phyloP scores from a whole-genome alignment of 2,113 vertebrate genomes.

The Strix aluco region DNA sequence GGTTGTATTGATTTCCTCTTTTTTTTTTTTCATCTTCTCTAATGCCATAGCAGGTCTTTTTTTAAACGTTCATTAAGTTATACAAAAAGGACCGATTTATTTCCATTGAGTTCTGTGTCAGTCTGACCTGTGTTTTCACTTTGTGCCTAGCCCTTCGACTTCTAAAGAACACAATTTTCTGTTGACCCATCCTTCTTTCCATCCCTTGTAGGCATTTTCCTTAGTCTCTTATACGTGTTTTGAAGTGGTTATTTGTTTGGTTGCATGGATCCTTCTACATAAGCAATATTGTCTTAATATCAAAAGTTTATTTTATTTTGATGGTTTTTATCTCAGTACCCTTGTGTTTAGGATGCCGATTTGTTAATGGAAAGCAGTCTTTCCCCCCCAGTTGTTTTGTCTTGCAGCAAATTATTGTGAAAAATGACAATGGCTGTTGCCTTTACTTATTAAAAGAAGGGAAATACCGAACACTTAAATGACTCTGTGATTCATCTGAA shows the following conservation, averaged over 20 bases:
- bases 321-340: neutral
- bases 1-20: neutral
- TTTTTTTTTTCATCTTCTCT: neutral
- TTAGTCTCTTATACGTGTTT: neutral
- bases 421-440: slow-evolving; percentile 20
- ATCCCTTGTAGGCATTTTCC: neutral
- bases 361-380: slow-evolving; percentile 42
- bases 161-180: neutral
- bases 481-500: slow-evolving; percentile 40
- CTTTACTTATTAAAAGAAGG: slow-evolving; percentile 21
- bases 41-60: neutral
- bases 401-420: slow-evolving; percentile 24
- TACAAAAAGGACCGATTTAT: neutral
- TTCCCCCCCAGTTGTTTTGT: neutral
- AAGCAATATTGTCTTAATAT: neutral
- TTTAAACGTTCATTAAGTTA: neutral
- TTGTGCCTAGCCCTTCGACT: neutral
- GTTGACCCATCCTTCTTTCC: neutral
- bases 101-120: neutral
- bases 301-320: neutral
- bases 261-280: neutral
- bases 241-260: neutral
- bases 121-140: neutral
- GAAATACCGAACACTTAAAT: slow-evolving; percentile 25
- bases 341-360: neutral